Evolutionary conservation across 2,797 vertebrate genomes (phyloP).

Genomic region (Sebastes trivittatus): DNA sequence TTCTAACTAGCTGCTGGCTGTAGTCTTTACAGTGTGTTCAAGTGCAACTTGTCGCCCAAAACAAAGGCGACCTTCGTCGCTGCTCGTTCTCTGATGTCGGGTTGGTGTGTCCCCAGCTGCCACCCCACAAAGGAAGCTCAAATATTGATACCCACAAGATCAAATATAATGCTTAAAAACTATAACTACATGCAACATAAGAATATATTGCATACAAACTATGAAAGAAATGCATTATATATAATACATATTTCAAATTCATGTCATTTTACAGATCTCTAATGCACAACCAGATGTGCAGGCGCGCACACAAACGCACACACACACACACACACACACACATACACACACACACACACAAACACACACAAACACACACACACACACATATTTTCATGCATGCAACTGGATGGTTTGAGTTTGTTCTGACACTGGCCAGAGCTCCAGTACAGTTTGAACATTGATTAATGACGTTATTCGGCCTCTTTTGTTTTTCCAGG

Average conservation of each 20-base stretch:
- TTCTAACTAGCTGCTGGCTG: too few species aligned
- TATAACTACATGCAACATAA: not conserved
- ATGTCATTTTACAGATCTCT: not conserved
- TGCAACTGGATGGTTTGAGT: not conserved
- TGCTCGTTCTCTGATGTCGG: too few species aligned
- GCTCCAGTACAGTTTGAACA: not conserved
- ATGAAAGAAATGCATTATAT: not conserved
- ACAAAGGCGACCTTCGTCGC: too few species aligned
- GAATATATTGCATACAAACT: not conserved
- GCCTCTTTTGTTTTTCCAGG: conserved; percentile 41
- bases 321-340: not conserved
- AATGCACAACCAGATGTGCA: not conserved
- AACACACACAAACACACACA: not conserved
- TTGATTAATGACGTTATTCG: not conserved
- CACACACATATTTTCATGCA: not conserved
- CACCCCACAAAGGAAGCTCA: too few species aligned
- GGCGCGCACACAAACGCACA: too few species aligned
- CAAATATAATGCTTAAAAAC: not conserved
- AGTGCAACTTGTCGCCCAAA: too few species aligned
- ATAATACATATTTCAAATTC: not conserved
- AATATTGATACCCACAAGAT: not conserved
- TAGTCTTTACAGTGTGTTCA: too few species aligned
- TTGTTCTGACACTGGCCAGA: conserved; percentile 11
- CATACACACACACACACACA: not conserved
- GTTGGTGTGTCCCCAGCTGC: too few species aligned